A percentile compares a stretch with the other conserved stretches of the same genome.
Evolutionary conservation across 1,140 invertebrate genomes (phyloP).

Genomic region (Drepana arcuata): DNA sequence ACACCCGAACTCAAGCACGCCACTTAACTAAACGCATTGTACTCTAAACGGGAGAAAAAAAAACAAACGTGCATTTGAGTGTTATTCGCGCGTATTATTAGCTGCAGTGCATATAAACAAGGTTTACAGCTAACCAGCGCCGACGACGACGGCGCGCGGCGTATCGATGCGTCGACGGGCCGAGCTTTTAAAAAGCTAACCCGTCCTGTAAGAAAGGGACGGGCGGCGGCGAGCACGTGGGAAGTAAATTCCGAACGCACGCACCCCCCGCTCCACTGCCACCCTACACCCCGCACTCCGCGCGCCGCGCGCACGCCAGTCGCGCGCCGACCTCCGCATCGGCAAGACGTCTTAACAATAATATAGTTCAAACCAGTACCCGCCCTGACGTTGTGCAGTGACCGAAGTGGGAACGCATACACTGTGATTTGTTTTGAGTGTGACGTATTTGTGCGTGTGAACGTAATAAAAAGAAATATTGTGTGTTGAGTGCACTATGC

Average conservation of each 20-base stretch:
- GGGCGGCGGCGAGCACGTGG: conserved; percentile 51
- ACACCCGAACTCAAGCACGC: conserved; percentile 21
- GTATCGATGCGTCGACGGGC: conserved; percentile 56
- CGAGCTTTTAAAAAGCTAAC: conserved; percentile 63
- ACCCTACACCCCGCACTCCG: conserved; percentile 18
- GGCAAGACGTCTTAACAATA: conserved; percentile 32
- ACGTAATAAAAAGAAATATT: conserved; percentile 35
- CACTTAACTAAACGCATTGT: too few relatives aligned
- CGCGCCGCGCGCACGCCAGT: conserved; percentile 53
- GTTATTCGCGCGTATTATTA: conserved; percentile 62
- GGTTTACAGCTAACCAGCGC: conserved; percentile 48
- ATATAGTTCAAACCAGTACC: conserved; percentile 24
- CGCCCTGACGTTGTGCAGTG: conserved; percentile 60
- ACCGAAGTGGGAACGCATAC: conserved; percentile 41
- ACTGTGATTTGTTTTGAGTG: conserved; percentile 60
- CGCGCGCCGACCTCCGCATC: conserved; percentile 56
- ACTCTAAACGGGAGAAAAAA: conserved; percentile 44
- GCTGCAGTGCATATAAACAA: conserved; percentile 59
- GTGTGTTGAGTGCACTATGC: conserved; percentile 63
- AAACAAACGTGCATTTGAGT: conserved; percentile 41
- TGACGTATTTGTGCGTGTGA: conserved; percentile 46
- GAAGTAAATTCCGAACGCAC: conserved; percentile 68
- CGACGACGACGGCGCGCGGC: conserved; percentile 14
- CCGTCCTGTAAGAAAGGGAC: conserved; percentile 62
- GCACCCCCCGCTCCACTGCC: conserved; percentile 40